phyloP scores from a whole-genome alignment of 1,140 invertebrate species.

The Eriosoma lanigerum region DNA sequence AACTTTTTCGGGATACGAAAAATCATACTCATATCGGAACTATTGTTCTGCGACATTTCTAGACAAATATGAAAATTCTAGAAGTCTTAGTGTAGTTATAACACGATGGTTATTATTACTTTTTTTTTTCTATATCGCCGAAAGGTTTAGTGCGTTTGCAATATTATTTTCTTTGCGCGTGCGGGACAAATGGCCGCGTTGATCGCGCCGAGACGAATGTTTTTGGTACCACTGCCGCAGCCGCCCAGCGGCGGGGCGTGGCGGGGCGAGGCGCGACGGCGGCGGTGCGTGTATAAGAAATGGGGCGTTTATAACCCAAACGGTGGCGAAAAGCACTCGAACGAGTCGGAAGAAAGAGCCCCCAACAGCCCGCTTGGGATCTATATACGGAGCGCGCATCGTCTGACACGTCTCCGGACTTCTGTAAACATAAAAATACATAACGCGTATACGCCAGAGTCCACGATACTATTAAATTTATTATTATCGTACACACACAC shows the following conservation, averaged over 20 bases:
- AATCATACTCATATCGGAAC: too few relatives aligned
- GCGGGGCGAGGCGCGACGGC: background rate
- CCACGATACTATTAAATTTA: conserved; percentile 44
- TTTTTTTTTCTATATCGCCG: background rate
- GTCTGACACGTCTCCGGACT: conserved; percentile 2
- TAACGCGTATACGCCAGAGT: conserved; percentile 5
- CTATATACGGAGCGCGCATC: conserved; percentile 13
- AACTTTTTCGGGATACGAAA: too few relatives aligned
- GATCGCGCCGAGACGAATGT: background rate
- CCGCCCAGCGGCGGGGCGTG: background rate
- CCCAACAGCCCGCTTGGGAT: conserved; percentile 44
- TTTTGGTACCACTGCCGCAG: background rate
- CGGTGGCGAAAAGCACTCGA: conserved; percentile 29
- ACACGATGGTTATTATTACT: background rate
- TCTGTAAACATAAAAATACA: background rate
- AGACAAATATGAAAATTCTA: too few relatives aligned
- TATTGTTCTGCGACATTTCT: too few relatives aligned
- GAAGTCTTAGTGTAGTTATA: too few relatives aligned
- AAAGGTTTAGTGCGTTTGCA: too few relatives aligned
- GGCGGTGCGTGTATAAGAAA: background rate
- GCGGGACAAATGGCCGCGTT: background rate
- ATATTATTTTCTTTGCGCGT: too few relatives aligned
- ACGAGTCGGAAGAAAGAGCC: conserved; percentile 13
- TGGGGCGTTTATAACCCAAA: conserved; percentile 21
- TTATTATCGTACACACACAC: too few relatives aligned